A percentile compares a stretch with the other conserved stretches of the same genome.
These are phyloP conservation scores for Alexandromys fortis DNA, from an alignment of 2,113 vertebrate species.

Conservation along the genomic window DNA sequence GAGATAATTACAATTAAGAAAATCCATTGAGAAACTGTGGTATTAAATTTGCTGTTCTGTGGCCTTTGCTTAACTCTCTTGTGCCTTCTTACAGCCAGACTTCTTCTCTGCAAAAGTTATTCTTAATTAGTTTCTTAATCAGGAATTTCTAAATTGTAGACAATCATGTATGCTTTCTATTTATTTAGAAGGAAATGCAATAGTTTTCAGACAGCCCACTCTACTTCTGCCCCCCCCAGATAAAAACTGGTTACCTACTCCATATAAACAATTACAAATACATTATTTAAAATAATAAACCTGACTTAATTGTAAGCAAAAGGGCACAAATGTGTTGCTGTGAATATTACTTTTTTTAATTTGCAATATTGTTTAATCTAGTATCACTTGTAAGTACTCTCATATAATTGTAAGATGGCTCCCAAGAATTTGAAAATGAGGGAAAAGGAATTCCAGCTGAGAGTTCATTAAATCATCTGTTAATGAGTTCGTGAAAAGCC, in stretches of 20 bases:
- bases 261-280: slow-evolving; percentile 39
- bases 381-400: slow-evolving; percentile 65
- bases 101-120: slow-evolving; percentile 63
- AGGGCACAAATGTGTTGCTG: slow-evolving; percentile 37
- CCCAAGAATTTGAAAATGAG: slow-evolving; percentile 68
- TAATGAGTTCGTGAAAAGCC: slow-evolving; percentile 66
- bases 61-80: slow-evolving; percentile 70
- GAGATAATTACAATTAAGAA: slow-evolving; percentile 66
- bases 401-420: slow-evolving; percentile 59
- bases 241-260: slow-evolving; percentile 1
- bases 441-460: slow-evolving; percentile 70
- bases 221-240: slow-evolving; percentile 18
- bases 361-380: slow-evolving; percentile 66
- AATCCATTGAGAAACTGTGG: slow-evolving; percentile 51
- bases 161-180: slow-evolving; percentile 47
- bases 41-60: slow-evolving; percentile 58
- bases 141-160: slow-evolving; percentile 65
- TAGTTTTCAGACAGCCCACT: slow-evolving; percentile 6
- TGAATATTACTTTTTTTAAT: slow-evolving; percentile 8
- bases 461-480: slow-evolving; percentile 73
- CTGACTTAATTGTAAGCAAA: slow-evolving; percentile 51
- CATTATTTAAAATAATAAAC: slow-evolving; percentile 62
- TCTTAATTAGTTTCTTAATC: slow-evolving; percentile 73
- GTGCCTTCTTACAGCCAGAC: slow-evolving; percentile 60
- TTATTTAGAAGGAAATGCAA: slow-evolving; percentile 59